Evolutionary conservation across 2,113 vertebrate genomes (phyloP).

Genomic region (Ochotona curzoniae): DNA sequence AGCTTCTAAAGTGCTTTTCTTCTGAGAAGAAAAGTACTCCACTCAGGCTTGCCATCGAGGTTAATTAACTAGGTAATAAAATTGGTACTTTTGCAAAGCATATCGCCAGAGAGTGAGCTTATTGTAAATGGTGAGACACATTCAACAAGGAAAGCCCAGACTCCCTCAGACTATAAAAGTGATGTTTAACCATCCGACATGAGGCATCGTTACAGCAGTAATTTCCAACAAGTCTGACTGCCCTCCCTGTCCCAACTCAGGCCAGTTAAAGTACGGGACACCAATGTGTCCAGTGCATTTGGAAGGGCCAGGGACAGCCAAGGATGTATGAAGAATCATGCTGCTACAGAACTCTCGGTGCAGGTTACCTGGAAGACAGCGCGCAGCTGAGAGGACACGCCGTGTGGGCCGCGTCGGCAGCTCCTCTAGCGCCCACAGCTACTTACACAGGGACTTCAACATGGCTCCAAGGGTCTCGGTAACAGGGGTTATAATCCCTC

Average conservation of each 20-base stretch:
- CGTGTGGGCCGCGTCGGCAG: neutral
- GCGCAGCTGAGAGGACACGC: neutral
- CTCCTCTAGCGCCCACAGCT: neutral
- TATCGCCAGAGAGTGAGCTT: neutral
- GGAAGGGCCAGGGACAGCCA: neutral
- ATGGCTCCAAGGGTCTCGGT: neutral
- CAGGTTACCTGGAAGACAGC: neutral
- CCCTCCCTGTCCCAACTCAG: neutral
- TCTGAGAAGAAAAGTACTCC: conserved; percentile 15
- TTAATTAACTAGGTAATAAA: conserved; percentile 43
- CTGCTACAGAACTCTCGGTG: neutral
- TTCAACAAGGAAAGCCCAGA: neutral
- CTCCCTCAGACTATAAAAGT: neutral
- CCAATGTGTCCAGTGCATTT: neutral
- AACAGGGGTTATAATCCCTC: conserved; percentile 1
- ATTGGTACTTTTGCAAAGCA: neutral
- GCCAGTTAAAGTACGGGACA: neutral
- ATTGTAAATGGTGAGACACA: neutral
- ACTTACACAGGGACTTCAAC: conserved; percentile 15
- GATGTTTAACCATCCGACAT: neutral
- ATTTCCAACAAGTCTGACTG: conserved; percentile 22
- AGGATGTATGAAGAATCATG: neutral
- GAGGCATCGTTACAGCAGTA: conserved; percentile 10
- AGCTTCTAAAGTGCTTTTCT: conserved; percentile 17
- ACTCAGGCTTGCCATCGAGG: conserved; percentile 4